Base-by-base conservation (phyloP, 1,140 invertebrate species). In the Coelopa frigida region DNA sequence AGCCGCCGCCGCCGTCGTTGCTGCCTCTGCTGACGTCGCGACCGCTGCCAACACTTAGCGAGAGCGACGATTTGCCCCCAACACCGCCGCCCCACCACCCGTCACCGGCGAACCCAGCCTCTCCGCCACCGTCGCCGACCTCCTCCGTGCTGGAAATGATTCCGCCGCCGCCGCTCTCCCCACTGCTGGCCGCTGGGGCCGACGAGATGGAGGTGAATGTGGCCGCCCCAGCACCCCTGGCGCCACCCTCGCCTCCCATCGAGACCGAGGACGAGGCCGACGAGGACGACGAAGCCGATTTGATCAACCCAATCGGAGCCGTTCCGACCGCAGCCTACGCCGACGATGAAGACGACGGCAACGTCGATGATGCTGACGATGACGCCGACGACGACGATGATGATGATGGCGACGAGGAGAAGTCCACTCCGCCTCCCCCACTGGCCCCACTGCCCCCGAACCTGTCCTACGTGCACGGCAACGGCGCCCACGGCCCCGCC, bases 61-160 rank as follows among this genome's bases (percentile, higher is more conserved):
- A 67, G 50, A 57, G 60, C 36, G 62, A 66, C 24, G 62, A 66
- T 27, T 57, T 66, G 49, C 63, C 63, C 32, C 63, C 63, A 24
- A 66, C 62, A 27, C 63, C 63, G 23, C 60, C 60, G 35, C 63
- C 58, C 12, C 62, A 60, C 21, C 35, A 24, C 20, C 23, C 24
- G 26, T 23, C 27, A 5, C 41, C 36, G 37, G 52, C 46, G 21
- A 43, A 40, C 8, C 49, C 21, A 12, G 60, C 55, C 4, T 54
- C 58, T 10, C 46, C 43, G 8, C 46, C 42, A 1, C 53, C 47
- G 1, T 61, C 61, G 23, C 52, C 58, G 15, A 61, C 53, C 14
- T 59, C 53, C 21, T 66, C 62, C 15, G 62, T 66, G 23, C 43
- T 66, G 3, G 62, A 66, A 36, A 44, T 66, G 51, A 60, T 59